Conservation (phyloP, 92 coral and sea anemone species). For the Muricea muricata region DNA sequence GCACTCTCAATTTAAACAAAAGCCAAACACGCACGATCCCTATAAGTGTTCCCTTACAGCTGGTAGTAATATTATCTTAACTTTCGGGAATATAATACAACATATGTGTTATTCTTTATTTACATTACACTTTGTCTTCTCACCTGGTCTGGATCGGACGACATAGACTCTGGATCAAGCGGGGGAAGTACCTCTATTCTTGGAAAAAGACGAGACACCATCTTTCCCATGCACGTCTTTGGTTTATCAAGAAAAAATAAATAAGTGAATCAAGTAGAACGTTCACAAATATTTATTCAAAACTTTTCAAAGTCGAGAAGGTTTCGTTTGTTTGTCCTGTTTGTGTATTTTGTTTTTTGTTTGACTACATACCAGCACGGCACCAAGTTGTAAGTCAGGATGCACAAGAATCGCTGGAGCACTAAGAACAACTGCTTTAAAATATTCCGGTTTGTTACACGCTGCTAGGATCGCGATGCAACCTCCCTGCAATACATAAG, state of each 20-base stretch:
- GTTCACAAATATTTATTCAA: too few relatives aligned
- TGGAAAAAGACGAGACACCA: slow-evolving; percentile 60
- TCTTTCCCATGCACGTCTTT: slow-evolving; percentile 70
- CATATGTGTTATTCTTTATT: neutral
- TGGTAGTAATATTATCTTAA: too few relatives aligned
- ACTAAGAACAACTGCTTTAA: slow-evolving; percentile 79
- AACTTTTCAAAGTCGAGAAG: too few relatives aligned
- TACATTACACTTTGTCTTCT: neutral
- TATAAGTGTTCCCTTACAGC: too few relatives aligned
- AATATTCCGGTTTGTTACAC: slow-evolving; percentile 78
- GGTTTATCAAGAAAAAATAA: neutral
- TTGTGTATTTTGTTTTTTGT: too few relatives aligned
- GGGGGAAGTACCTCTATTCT: slow-evolving; percentile 62
- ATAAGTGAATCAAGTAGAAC: too few relatives aligned
- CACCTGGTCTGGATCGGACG: slow-evolving; percentile 72
- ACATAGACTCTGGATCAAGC: slow-evolving; percentile 64
- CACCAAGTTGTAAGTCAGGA: slow-evolving; percentile 69
- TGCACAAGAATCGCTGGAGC: slow-evolving; percentile 76
- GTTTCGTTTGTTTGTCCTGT: neutral
- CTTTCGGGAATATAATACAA: too few relatives aligned
- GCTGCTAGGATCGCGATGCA: slow-evolving; percentile 78
- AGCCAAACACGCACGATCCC: too few relatives aligned
- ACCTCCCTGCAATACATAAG: slow-evolving; percentile 74
- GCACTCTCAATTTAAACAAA: too few relatives aligned
- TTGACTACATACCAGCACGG: slow-evolving; percentile 22